phyloP scores from a whole-genome alignment of 1,140 invertebrate species.

The Aphis gossypii region DNA sequence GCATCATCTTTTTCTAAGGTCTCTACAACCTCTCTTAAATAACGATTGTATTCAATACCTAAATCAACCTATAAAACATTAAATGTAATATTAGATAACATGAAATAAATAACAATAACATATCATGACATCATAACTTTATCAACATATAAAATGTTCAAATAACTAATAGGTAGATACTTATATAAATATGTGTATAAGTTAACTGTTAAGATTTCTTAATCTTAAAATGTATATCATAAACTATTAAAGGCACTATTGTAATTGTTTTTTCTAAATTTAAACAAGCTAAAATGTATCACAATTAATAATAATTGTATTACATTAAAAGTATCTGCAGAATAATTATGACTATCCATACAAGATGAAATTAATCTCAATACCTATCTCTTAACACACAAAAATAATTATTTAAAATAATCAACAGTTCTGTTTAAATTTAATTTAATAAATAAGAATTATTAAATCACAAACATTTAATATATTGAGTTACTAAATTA shows the following conservation, averaged over 20 bases:
- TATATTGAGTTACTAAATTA: not conserved
- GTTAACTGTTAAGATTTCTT: not conserved
- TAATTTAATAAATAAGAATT: not conserved
- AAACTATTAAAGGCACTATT: too few relatives aligned
- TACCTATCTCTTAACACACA: too few relatives aligned
- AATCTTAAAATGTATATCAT: not conserved
- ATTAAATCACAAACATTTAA: not conserved
- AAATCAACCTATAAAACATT: slow-evolving; percentile 60
- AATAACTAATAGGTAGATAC: not conserved
- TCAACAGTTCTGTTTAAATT: not conserved
- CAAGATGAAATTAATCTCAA: not conserved
- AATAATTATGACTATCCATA: not conserved
- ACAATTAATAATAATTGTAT: not conserved
- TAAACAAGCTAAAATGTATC: not conserved
- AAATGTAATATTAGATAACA: not conserved
- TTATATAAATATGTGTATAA: not conserved
- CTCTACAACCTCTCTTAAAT: slow-evolving; percentile 85
- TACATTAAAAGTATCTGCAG: not conserved
- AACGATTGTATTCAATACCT: slow-evolving; percentile 81
- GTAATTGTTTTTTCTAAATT: too few relatives aligned
- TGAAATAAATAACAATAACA: too few relatives aligned
- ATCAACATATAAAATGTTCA: not conserved
- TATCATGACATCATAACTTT: not conserved
- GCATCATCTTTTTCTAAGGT: slow-evolving; percentile 83
- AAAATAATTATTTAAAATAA: not conserved